Base-by-base conservation (phyloP, 2,113 vertebrate genomes). In the Oreochromis aureus region DNA sequence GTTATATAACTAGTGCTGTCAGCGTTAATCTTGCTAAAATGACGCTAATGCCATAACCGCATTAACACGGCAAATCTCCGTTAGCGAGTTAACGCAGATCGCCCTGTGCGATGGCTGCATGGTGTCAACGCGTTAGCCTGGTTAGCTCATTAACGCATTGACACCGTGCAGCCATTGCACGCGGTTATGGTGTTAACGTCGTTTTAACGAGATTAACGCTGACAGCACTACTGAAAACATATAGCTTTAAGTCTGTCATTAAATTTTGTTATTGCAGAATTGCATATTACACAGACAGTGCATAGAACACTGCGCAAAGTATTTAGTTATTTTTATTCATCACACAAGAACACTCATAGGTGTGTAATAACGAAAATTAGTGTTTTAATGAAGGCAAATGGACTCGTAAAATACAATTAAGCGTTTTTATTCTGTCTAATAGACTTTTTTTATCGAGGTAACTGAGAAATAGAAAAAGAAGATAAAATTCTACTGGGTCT, bases 51-150 rank as follows among this genome's bases (percentile, higher is more conserved):
- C 16, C 9, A 19, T 63, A 34, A 63, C 2, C 2, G 0, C 2
- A 61, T 61, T 61, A 61, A 61, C 30, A 61, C 0, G 1, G 30
- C 59, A 34, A 34, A 63, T 63, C 9, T 34, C 9, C 2, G 9
- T 63, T 63, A 63, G 30, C 2, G 2, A 34, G 30, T 19, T 63
- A 63, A 34, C 9, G 2, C 30, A 34, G 59, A 19, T 63, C 2
- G 2, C 30, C 9, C 58, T 0, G 5, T 19, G 30, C 9, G 1
- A 1, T 61, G 16, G 58, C 58, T 61, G 58, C 30, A 0, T 0
- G 7, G 0, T 0, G 2, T 15, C 55, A 59, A 59, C 24, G 5
- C 3, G 13, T 5, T 58, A 30, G 24, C 56, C 56, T 7, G 15
- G 55, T 58, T 58, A 58, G 56, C 7, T 59, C 56, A 32, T 63